phyloP scores from a whole-genome alignment of 2,113 vertebrate species.

The Xiphophorus maculatus region DNA sequence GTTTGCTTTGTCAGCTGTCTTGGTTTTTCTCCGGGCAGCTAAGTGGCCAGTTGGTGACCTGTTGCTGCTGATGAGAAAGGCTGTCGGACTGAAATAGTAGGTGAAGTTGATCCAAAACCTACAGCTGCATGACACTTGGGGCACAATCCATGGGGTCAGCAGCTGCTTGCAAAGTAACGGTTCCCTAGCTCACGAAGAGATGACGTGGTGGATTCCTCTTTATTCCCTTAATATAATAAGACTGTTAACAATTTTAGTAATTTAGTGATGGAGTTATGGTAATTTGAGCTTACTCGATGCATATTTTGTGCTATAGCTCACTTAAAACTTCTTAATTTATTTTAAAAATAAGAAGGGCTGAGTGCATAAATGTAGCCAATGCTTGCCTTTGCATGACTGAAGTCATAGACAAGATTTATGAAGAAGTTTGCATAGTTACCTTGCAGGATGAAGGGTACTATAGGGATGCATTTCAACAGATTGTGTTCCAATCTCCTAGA shows the following conservation, averaged over 20 bases:
- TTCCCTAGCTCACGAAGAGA: no score
- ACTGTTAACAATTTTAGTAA: no score
- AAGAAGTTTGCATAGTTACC: neutral
- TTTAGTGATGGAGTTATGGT: neutral
- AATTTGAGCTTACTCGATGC: neutral
- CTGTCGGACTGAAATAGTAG: conserved; percentile 54
- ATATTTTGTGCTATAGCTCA: neutral
- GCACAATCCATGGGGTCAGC: conserved; percentile 4
- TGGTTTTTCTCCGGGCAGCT: neutral
- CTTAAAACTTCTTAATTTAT: neutral
- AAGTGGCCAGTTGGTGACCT: conserved; percentile 49
- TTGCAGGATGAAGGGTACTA: neutral
- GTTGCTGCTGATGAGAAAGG: conserved; percentile 54
- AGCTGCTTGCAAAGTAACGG: neutral
- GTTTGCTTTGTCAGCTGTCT: conserved; percentile 34
- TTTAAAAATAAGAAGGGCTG: neutral
- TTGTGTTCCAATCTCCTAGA: neutral
- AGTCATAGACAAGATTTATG: no score
- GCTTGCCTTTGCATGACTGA: no score
- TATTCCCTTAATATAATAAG: no score
- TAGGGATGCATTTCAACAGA: neutral
- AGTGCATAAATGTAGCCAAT: neutral
- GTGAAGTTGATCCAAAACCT: conserved; percentile 25
- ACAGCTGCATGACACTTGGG: conserved; percentile 25
- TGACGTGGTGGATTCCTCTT: no score